Conservation (phyloP, 2,113 vertebrate genomes). For the Brevimyrus niger region DNA sequence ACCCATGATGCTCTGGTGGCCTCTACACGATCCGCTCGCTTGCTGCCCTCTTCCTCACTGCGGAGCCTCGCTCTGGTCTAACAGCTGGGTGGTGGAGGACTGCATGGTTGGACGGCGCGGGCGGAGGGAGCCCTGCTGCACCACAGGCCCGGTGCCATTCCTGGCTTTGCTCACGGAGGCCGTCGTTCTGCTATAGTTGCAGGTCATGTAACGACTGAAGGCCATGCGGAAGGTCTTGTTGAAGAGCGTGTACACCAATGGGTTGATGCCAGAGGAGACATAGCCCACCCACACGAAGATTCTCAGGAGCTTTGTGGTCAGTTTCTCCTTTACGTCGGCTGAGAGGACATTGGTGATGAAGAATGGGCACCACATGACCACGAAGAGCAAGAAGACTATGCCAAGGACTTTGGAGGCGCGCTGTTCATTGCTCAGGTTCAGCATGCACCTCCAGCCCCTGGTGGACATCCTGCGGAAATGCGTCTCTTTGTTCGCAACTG, state of each 20-base stretch:
- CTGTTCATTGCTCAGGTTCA: conserved; percentile 90
- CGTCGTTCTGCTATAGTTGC: conserved; percentile 67
- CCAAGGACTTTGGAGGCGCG: conserved; percentile 92
- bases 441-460: conserved; percentile 82
- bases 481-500: conserved; percentile 45
- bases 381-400: conserved; percentile 90
- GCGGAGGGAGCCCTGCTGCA: conserved; percentile 75
- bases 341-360: conserved; percentile 93
- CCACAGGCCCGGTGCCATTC: conserved; percentile 69
- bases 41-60: conserved; percentile 72
- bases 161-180: conserved; percentile 68
- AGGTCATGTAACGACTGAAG: conserved; percentile 86
- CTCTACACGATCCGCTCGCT: conserved; percentile 72
- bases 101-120: conserved; percentile 62
- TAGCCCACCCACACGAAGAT: conserved; percentile 98
- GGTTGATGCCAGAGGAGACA: conserved; percentile 91
- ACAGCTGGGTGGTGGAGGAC: conserved; percentile 60
- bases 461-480: conserved; percentile 69
- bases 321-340: conserved; percentile 66
- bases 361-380: conserved; percentile 98
- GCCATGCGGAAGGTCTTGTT: conserved; percentile 93
- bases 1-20: not conserved
- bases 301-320: conserved; percentile 78
- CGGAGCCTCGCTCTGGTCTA: conserved; percentile 72
- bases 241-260: conserved; percentile 93